Percentiles rank a stretch among this genome's conserved stretches.
Evolutionary conservation across 2,888 invertebrate genomes (phyloP).

Genomic region (Therioaphis trifolii): DNA sequence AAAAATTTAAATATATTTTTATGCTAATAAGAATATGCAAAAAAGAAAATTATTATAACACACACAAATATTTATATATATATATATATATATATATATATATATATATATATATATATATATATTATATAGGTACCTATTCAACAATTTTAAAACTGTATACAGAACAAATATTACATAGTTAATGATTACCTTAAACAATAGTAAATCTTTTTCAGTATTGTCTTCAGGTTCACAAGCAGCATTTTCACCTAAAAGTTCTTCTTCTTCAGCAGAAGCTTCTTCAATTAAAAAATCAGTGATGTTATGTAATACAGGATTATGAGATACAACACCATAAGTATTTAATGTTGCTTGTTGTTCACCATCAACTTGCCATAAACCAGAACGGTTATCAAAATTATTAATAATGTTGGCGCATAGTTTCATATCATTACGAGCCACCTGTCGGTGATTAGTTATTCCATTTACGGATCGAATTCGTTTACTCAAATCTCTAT

Average conservation of each 20-base stretch:
- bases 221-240: slow-evolving; percentile 69
- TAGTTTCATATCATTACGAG: slow-evolving; percentile 90
- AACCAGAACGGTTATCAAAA: slow-evolving; percentile 73
- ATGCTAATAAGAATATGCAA: too few relatives aligned
- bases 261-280: slow-evolving; percentile 98
- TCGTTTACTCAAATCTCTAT: slow-evolving; percentile 93
- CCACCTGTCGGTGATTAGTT: slow-evolving; percentile 87
- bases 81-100: too few relatives aligned
- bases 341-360: slow-evolving; percentile 68
- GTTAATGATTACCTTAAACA: slow-evolving; percentile 64
- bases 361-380: slow-evolving; percentile 61
- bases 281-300: slow-evolving; percentile 98
- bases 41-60: too few relatives aligned
- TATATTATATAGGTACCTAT: too few relatives aligned
- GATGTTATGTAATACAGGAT: slow-evolving; percentile 95
- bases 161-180: too few relatives aligned
- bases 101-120: too few relatives aligned
- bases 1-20: too few relatives aligned
- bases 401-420: slow-evolving; percentile 92
- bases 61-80: too few relatives aligned
- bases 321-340: slow-evolving; percentile 83
- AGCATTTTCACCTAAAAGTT: slow-evolving; percentile 78
- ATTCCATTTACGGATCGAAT: slow-evolving; percentile 92
- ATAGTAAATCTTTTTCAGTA: slow-evolving; percentile 65
- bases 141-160: too few relatives aligned